phyloP scores from a whole-genome alignment of 1,140 invertebrate genomes.

The Rhagoletis zephyria region DNA sequence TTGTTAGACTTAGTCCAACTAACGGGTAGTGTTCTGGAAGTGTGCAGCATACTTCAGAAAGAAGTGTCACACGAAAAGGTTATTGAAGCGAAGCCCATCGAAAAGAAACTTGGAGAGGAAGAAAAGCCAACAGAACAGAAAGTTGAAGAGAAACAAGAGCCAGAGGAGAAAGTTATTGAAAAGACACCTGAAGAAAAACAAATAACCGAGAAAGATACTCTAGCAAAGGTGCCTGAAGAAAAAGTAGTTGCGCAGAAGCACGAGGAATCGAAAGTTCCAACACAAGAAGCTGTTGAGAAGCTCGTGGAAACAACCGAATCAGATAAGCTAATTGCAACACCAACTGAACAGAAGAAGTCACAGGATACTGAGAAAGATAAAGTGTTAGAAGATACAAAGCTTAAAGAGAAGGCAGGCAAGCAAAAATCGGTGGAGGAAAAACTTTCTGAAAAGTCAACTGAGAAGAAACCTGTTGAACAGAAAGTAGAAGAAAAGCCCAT shows the following conservation, averaged over 20 bases:
- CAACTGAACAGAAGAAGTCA: conserved; percentile 56
- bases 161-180: conserved; percentile 55
- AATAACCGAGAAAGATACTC: neutral
- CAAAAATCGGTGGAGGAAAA: neutral
- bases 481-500: no score
- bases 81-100: neutral
- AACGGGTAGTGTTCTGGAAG: neutral
- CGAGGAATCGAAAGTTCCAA: neutral
- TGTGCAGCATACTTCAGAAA: neutral
- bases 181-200: neutral
- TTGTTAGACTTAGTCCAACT: neutral
- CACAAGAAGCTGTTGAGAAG: conserved; percentile 44
- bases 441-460: neutral
- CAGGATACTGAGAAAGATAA: neutral
- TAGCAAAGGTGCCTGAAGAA: conserved; percentile 50
- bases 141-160: conserved; percentile 56
- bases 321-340: conserved; percentile 51
- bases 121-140: neutral
- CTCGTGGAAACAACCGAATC: conserved; percentile 57
- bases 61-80: conserved; percentile 53
- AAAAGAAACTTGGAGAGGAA: conserved; percentile 27
- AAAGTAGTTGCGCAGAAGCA: conserved; percentile 57
- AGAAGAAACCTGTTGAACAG: neutral
- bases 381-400: neutral
- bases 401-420: neutral